These are phyloP conservation scores for Morelia viridis DNA, from an alignment of 2,797 vertebrate genomes.

Conservation along the genomic window DNA sequence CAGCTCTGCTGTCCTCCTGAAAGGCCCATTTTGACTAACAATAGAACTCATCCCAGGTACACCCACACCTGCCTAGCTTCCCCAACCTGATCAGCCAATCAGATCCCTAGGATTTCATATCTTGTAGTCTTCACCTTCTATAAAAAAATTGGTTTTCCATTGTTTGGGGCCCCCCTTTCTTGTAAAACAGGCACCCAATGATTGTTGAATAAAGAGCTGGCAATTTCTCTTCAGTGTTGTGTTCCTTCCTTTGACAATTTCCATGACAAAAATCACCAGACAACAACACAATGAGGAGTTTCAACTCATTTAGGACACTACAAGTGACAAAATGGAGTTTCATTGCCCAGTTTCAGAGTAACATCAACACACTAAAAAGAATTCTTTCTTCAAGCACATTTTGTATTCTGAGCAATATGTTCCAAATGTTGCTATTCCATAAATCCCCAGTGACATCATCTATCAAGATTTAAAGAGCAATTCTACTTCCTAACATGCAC, in stretches of 20 bases:
- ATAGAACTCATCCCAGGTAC: background rate
- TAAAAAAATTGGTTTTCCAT: background rate
- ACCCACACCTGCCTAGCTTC: background rate
- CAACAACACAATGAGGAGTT: background rate
- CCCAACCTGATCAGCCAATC: background rate
- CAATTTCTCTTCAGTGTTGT: background rate
- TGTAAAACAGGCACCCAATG: background rate
- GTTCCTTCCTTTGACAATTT: background rate
- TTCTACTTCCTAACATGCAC: background rate
- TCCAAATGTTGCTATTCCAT: background rate
- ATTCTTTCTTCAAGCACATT: background rate
- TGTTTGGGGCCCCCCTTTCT: background rate
- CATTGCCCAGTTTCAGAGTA: background rate
- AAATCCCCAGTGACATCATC: background rate
- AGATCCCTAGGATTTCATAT: background rate
- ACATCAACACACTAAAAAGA: background rate
- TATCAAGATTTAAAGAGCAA: conserved; percentile 5
- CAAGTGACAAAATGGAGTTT: background rate
- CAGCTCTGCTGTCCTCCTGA: background rate
- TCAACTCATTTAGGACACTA: background rate
- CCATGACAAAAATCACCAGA: background rate
- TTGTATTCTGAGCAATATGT: background rate
- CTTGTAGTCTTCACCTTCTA: background rate
- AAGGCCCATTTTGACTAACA: background rate
- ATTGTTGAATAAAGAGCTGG: background rate